These are phyloP conservation scores for Temnothorax ravouxi DNA, from an alignment of 2,888 invertebrate species.

Conservation along the genomic window DNA sequence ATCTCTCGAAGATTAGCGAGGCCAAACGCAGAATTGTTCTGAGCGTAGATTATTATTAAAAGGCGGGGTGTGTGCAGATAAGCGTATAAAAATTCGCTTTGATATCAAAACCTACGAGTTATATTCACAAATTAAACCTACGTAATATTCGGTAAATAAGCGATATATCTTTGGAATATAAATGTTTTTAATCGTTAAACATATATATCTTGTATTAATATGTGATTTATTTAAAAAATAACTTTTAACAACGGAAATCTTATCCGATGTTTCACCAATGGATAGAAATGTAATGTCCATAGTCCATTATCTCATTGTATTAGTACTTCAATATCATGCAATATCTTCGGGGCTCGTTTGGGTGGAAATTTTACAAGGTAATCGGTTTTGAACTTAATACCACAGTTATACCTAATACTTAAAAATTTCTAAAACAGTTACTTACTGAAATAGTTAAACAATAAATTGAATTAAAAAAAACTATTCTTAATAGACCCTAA, in stretches of 20 bases:
- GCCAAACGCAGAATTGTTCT: constrained; percentile 8
- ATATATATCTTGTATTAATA: neutral
- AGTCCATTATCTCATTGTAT: neutral
- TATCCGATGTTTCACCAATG: neutral
- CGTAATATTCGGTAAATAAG: constrained; percentile 8
- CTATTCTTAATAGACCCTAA: neutral
- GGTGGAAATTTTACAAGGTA: neutral
- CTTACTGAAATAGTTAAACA: neutral
- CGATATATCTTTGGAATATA: neutral
- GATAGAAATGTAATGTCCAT: neutral
- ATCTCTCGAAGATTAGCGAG: constrained; percentile 33
- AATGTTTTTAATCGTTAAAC: neutral
- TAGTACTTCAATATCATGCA: neutral
- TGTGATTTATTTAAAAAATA: neutral
- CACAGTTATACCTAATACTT: neutral
- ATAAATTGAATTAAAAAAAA: neutral
- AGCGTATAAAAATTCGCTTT: constrained; percentile 29
- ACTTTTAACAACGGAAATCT: neutral
- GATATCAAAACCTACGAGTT: constrained; percentile 18
- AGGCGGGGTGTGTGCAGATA: neutral
- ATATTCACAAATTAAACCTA: constrained; percentile 15
- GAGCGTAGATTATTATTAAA: neutral
- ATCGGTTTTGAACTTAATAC: neutral
- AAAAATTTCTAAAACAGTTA: neutral
- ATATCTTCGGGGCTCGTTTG: constrained; percentile 34